Evolutionary conservation across 2,797 vertebrate species (phyloP), one percentile per base, ranked within the genome.

Genomic region (Channa striata): DNA sequence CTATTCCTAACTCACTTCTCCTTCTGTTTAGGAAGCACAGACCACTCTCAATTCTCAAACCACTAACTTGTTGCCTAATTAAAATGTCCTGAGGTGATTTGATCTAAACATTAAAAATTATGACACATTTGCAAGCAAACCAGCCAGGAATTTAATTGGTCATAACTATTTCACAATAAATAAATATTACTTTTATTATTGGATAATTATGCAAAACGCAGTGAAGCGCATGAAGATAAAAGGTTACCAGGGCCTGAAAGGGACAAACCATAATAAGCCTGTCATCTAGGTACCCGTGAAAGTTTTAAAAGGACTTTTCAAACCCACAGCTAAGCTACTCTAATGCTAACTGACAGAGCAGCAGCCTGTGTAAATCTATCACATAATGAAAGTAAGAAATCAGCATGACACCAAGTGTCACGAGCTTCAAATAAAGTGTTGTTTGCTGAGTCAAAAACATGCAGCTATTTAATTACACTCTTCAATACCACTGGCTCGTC

Each of bases 301-400:
- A 51, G 43, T 25, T 58, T 63, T 46, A 66, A 51, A 21, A 33
- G 36, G 51, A 54, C 13, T 33, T 20, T 46, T 77, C 52, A 57
- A 65, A 74, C 68, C 50, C 23, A 11, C 16, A 46, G 36, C 43
- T 61, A 36, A 74, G 73, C 46, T 62, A 46, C 17, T 47, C 19
- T 74, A 69, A 78, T 59, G 62, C 73, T 59, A 66, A 84, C 16
- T 78, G 72, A 80, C 63, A 58, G 52, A 67, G 78, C 58, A 73
- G n/a, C 51, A 40, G 43, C 39, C 62, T 14, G 17, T 51, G 46
- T 51, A 42, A 53, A 76, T 60, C 44, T 33, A 36, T 61, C 43
- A 67, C 20, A 39, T 64, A 59, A 70, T 67, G 44, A 68, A 62
- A 61, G 67, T 25, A 61, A 68, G 33, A 67, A 64, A 77, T 52